These are phyloP conservation scores for Dinothrombium tinctorium DNA, from an alignment of 1,140 invertebrate genomes.

Conservation along the genomic window DNA sequence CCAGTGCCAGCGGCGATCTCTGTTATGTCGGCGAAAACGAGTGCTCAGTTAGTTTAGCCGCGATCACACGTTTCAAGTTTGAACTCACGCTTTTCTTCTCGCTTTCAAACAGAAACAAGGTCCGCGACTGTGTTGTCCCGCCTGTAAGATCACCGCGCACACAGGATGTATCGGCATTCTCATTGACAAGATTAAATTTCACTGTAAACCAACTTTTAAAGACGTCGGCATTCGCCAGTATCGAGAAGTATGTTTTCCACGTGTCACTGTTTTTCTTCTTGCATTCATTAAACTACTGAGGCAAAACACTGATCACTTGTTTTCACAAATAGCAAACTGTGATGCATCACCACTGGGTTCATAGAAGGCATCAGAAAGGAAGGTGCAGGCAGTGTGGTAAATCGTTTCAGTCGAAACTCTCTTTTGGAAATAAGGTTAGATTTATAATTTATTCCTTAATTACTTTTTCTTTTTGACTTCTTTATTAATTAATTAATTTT, in stretches of 20 bases:
- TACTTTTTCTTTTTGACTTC: neutral
- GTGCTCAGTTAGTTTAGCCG: constrained; percentile 46
- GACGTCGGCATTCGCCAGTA: constrained; percentile 78
- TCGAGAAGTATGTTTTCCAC: constrained; percentile 33
- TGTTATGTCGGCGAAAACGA: constrained; percentile 70
- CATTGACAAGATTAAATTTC: constrained; percentile 46
- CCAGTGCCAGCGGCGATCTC: constrained; percentile 64
- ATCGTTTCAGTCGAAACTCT: constrained; percentile 76
- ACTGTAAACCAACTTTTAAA: constrained; percentile 73
- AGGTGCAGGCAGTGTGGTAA: constrained; percentile 75
- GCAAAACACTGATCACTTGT: constrained; percentile 6
- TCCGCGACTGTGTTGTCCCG: constrained; percentile 65
- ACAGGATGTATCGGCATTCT: constrained; percentile 48
- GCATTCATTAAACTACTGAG: too few relatives aligned
- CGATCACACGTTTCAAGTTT: too few relatives aligned
- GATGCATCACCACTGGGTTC: constrained; percentile 88
- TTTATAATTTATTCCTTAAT: neutral
- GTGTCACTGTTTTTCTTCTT: too few relatives aligned
- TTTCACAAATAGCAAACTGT: constrained; percentile 40
- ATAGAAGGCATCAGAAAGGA: constrained; percentile 65
- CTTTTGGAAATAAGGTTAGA: constrained; percentile 35
- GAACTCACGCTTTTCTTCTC: neutral
- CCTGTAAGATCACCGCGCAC: constrained; percentile 74
- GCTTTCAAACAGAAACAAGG: constrained; percentile 31
- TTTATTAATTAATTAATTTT: neutral